phyloP scores from a whole-genome alignment of 2,888 invertebrate species.

The Microchrysa polita region DNA sequence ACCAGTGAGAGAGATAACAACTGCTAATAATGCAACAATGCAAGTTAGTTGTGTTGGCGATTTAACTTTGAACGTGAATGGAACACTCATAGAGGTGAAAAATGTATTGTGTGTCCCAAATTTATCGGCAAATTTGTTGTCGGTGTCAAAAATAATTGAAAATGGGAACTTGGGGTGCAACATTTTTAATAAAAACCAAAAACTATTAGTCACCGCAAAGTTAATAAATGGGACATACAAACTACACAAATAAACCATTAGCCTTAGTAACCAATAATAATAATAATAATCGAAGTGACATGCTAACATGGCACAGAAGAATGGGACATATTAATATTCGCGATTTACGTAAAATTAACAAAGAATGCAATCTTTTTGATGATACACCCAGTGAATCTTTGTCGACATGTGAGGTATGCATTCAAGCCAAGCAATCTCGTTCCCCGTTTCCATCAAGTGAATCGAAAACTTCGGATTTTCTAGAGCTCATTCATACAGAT shows the following conservation, averaged over 20 bases:
- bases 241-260: background rate
- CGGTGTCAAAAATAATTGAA: background rate
- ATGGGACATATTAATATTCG: background rate
- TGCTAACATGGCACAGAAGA: constrained; percentile 46
- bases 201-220: constrained; percentile 20
- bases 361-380: background rate
- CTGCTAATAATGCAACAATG: constrained; percentile 11
- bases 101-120: background rate
- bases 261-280: background rate
- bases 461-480: constrained; percentile 49
- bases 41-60: background rate
- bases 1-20: background rate
- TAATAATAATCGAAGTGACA: background rate
- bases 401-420: constrained; percentile 31
- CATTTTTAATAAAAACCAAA: constrained; percentile 25
- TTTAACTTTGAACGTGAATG: background rate
- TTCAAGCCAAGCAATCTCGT: constrained; percentile 53
- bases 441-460: constrained; percentile 50
- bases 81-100: background rate
- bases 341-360: background rate
- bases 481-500: constrained; percentile 59
- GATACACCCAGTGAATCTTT: background rate
- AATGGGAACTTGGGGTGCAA: background rate
- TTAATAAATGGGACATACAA: background rate
- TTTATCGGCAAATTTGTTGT: background rate